Conservation (phyloP, 2,888 invertebrate genomes). For the Temnothorax unifasciatus region DNA sequence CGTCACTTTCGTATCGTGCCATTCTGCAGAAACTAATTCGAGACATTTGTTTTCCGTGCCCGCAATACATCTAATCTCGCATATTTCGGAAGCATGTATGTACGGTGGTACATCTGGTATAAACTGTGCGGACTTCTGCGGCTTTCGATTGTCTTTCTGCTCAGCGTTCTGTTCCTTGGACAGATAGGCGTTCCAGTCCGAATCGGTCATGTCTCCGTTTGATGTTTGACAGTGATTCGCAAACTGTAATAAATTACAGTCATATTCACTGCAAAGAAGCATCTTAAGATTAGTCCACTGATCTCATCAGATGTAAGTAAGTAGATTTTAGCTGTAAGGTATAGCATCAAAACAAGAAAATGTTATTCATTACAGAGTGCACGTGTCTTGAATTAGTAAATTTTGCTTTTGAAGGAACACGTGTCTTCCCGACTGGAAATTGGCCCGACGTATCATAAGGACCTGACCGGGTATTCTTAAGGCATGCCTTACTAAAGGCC, state of each 20-base stretch:
- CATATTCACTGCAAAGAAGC: slow-evolving; percentile 78
- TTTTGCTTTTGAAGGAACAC: no score
- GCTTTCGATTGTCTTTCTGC: slow-evolving; percentile 66
- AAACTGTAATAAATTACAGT: slow-evolving; percentile 80
- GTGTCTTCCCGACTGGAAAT: no score
- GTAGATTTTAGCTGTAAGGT: not conserved
- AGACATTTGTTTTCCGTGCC: slow-evolving; percentile 82
- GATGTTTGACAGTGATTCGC: slow-evolving; percentile 78
- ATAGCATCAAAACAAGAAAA: not conserved
- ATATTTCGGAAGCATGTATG: slow-evolving; percentile 77
- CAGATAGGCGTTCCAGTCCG: slow-evolving; percentile 26
- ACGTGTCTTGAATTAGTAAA: no score
- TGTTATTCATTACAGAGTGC: no score
- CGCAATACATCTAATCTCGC: slow-evolving; percentile 81
- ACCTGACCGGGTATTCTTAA: no score
- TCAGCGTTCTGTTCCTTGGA: slow-evolving; percentile 74
- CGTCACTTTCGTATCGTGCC: slow-evolving; percentile 80
- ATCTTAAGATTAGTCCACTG: not conserved
- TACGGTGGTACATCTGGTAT: slow-evolving; percentile 77
- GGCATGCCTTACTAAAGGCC: no score
- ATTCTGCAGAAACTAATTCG: slow-evolving; percentile 81
- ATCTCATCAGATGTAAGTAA: not conserved
- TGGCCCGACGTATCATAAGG: no score
- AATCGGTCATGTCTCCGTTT: slow-evolving; percentile 43
- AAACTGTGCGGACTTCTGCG: not conserved